Base-by-base conservation (phyloP, 2,888 invertebrate species). In the Calameuta idolon region DNA sequence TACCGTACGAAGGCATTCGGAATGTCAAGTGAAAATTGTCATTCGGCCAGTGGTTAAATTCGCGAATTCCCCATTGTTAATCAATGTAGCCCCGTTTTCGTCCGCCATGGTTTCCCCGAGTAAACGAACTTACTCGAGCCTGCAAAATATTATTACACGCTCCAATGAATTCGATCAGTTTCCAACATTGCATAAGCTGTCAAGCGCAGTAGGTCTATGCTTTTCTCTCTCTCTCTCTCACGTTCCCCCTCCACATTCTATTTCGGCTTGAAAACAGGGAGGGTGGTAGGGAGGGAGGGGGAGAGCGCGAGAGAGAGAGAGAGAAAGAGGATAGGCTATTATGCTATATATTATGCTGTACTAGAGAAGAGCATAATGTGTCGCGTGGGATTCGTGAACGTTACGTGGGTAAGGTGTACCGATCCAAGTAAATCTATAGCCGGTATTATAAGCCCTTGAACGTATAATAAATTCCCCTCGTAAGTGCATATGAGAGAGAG, bases 131-230 rank as follows among this genome's bases (percentile, higher is more conserved):
- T 87, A 86, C 87, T 90, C 88, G 86, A 89, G 86, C 89, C 87
- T 88, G 86, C 89, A 88, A 89, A 90, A 89, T 89, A 89, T 89
- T 89, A 89, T 90, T 89, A 89, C 87, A 83, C 88, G 88, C 88
- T 86, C 88, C 86, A 84, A 87, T 88, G 89, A 88, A 87, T 88
- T 87, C 87, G 89, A 89, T 89, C 87, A 87, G 89, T 87, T 88
- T 85, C 88, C 86, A 86, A 85, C 87, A 85, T 89, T 89, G 88
- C 90, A 87, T 89, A 89, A 90, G 87, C 89, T 87, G 89, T 89
- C 89, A 89, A 78, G 86, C 85, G 81, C 90, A 89, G 88, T 31
- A 11, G 71, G 71, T 31, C 71, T 33, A 31, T 33, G 31, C 12
- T 33, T 71, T 15, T 15, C 69, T 15, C 69, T 69, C 15, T 33